phyloP scores from a whole-genome alignment of 2,888 invertebrate genomes.

The Drosophila mulleri region DNA sequence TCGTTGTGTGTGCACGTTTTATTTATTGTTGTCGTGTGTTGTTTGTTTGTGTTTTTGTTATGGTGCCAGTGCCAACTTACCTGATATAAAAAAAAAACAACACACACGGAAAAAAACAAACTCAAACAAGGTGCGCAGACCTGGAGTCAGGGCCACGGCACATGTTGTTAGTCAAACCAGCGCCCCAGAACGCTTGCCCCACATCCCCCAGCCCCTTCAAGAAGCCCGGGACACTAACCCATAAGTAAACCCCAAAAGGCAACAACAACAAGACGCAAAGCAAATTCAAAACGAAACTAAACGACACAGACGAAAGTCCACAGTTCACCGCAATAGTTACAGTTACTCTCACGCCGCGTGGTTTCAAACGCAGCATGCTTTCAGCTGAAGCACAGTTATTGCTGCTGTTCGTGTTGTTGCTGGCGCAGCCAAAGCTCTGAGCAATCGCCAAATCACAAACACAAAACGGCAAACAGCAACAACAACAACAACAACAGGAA shows the following conservation, averaged over 20 bases:
- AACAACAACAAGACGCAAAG: not conserved
- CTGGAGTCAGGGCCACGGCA: conserved; percentile 37
- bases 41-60: conserved; percentile 58
- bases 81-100: conserved; percentile 48
- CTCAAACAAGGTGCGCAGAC: conserved; percentile 68
- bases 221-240: conserved; percentile 43
- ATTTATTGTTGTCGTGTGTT: conserved; percentile 65
- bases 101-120: conserved; percentile 28
- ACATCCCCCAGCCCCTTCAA: not conserved
- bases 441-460: conserved; percentile 24
- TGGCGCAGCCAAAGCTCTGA: conserved; percentile 26
- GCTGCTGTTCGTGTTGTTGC: conserved; percentile 22
- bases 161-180: conserved; percentile 48
- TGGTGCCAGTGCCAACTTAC: conserved; percentile 63
- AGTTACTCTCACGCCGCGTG: conserved; percentile 25
- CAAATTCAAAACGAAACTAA: conserved; percentile 17
- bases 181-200: conserved; percentile 29
- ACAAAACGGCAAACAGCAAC: not conserved
- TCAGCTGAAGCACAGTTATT: conserved; percentile 28
- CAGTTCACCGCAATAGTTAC: conserved; percentile 32
- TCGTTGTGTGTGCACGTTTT: conserved; percentile 65
- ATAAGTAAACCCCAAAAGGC: conserved; percentile 45
- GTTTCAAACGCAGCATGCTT: conserved; percentile 40
- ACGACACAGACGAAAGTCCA: conserved; percentile 12
- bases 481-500: not conserved